Base-by-base conservation (phyloP, 2,888 invertebrate genomes). In the Mesorhabditis sp. region DNA sequence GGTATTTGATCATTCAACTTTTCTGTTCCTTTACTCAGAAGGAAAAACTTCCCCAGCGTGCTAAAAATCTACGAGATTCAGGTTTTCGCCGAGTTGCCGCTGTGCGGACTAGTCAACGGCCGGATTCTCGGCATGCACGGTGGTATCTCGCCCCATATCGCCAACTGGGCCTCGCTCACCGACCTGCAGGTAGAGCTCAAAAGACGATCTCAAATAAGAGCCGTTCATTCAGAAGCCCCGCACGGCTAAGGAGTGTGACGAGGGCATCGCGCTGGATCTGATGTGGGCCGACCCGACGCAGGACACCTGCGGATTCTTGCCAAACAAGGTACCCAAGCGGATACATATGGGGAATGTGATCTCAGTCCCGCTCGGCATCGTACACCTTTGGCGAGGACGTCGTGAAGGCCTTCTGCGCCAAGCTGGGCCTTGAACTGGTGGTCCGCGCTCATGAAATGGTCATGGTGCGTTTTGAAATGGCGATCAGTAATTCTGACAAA, bases 401-500 rank as follows among this genome's bases (percentile, higher is more conserved):
- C 13, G 69, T 80, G 41, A 68, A 64, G n/a, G 74, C 74, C 7
- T 78, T 81, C 69, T 73, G 74, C 72, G 69, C 71, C 10, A 69
- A 68, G 15, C 71, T 82, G 41, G 72, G 77, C 10, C 70, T 82
- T 67, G 74, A 76, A 62, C 64, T 82, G 72, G 74, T 82, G 64
- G 80, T 81, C 7, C 71, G 82, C 61, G 82, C 82, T 5, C 82
- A 82, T 67, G 82, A 82, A 72, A 77, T 80, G 28, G 73, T 76
- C 15, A 69, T 73, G 68, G 75, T 74, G 10, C 4, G 64, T 15
- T 7, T 6, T 41, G n/a, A 28, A 43, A 10, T 15, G n/a, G 5
- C 28, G 44, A 64, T 13, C 5, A 5, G 42, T 13, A 13, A 45
- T 42, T 15, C 6, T 67, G 10, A 15, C 10, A 67, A 10, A 44